phyloP scores from a whole-genome alignment of 2,888 invertebrate genomes.

The Ophion obscuratus region DNA sequence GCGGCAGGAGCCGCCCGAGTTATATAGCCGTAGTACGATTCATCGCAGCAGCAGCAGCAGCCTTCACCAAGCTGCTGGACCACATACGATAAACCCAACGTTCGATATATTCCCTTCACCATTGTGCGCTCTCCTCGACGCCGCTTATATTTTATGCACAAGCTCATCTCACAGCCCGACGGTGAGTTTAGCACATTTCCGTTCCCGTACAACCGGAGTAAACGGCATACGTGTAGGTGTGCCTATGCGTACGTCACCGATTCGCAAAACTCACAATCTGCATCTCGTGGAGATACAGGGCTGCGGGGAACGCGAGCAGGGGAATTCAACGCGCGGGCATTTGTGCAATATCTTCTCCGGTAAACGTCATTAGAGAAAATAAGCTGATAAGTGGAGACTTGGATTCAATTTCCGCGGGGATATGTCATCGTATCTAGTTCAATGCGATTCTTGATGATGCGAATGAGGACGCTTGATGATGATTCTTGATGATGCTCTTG shows the following conservation, averaged over 20 bases:
- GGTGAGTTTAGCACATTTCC: neutral
- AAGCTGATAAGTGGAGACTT: too few species aligned
- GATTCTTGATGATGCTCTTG: neutral
- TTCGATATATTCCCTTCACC: slow-evolving; percentile 18
- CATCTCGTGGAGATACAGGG: neutral
- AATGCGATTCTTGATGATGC: neutral
- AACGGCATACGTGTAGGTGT: neutral
- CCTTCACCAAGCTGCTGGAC: slow-evolving; percentile 42
- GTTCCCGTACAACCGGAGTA: neutral
- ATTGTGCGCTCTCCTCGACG: slow-evolving; percentile 3
- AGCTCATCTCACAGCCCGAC: slow-evolving; percentile 10
- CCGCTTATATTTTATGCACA: slow-evolving; percentile 39
- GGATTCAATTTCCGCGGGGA: too few species aligned
- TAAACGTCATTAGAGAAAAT: neutral
- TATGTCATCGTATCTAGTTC: too few species aligned
- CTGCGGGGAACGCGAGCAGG: neutral
- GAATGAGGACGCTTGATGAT: too few species aligned
- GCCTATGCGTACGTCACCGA: neutral
- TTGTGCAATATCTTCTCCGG: neutral
- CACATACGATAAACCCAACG: slow-evolving; percentile 39
- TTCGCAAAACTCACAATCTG: neutral
- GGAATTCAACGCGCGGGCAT: neutral
- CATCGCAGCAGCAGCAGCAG: slow-evolving; percentile 45
- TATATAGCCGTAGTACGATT: slow-evolving; percentile 32
- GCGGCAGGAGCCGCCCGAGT: slow-evolving; percentile 42